phyloP scores from a whole-genome alignment of 2,113 vertebrate species.

The Melanostigma gelatinosum region DNA sequence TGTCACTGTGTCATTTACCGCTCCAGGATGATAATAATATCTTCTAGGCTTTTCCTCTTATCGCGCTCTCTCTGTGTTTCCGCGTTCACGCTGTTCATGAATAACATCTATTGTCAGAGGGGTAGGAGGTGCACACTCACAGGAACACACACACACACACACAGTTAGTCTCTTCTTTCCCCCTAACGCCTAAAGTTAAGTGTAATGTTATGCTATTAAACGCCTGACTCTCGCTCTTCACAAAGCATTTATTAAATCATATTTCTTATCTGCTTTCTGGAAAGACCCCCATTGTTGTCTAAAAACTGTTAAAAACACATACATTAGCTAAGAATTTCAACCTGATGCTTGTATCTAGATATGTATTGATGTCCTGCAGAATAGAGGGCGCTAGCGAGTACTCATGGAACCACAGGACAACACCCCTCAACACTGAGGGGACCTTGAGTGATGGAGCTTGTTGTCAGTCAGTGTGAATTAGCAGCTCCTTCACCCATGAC shows the following conservation, averaged over 20 bases:
- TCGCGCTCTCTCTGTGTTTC: slow-evolving; percentile 29
- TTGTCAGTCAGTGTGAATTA: slow-evolving; percentile 6
- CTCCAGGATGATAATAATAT: slow-evolving; percentile 53
- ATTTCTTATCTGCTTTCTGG: neutral
- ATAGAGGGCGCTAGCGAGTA: neutral
- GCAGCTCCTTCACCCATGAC: neutral
- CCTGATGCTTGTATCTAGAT: neutral
- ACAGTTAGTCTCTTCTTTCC: slow-evolving; percentile 8
- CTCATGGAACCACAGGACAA: neutral
- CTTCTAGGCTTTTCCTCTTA: slow-evolving; percentile 50
- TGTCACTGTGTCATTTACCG: slow-evolving; percentile 74
- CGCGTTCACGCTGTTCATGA: slow-evolving; percentile 26
- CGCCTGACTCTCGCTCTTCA: neutral
- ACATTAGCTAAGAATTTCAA: neutral
- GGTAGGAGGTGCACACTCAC: slow-evolving; percentile 34
- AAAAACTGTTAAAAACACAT: neutral
- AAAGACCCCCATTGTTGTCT: neutral
- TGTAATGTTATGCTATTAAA: neutral
- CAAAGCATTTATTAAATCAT: neutral
- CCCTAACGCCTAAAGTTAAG: slow-evolving; percentile 8
- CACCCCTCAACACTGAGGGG: neutral
- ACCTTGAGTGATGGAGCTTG: neutral
- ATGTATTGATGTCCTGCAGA: neutral
- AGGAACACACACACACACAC: slow-evolving; percentile 23
- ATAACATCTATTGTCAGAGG: slow-evolving; percentile 52